Conservation (phyloP, 1,140 invertebrate genomes). For the Proales similis region DNA sequence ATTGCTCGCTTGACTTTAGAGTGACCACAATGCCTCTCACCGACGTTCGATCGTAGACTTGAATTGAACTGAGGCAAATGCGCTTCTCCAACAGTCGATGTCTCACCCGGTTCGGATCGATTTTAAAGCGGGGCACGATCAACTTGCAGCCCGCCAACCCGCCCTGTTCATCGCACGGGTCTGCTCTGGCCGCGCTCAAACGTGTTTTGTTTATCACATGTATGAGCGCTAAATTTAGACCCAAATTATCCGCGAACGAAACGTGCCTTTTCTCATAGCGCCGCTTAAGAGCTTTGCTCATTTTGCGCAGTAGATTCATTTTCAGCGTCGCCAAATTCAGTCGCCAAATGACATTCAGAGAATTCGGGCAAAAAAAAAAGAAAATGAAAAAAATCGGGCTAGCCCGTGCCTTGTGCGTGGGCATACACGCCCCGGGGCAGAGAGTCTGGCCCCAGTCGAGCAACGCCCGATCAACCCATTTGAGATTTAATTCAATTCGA, state of each 20-base stretch:
- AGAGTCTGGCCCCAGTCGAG: too few species aligned
- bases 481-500: too few species aligned
- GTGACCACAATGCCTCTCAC: slow-evolving; percentile 1
- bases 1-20: background rate
- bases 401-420: too few species aligned
- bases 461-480: too few species aligned
- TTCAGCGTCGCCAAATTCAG: too few species aligned
- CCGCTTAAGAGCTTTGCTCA: too few species aligned
- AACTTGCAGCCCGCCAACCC: background rate
- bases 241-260: slow-evolving; percentile 16
- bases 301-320: too few species aligned
- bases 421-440: too few species aligned
- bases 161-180: too few species aligned
- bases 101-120: slow-evolving; percentile 3
- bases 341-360: too few species aligned
- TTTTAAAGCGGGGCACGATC: slow-evolving; percentile 2
- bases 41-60: slow-evolving; percentile 26
- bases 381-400: too few species aligned
- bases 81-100: slow-evolving; percentile 3
- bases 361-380: too few species aligned
- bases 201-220: slow-evolving; percentile 6
- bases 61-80: slow-evolving; percentile 25
- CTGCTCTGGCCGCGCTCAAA: background rate
- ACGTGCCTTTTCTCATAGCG: slow-evolving; percentile 30
- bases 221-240: slow-evolving; percentile 23